Evolutionary conservation across 2,797 vertebrate genomes (phyloP).

Genomic region (Rhodeus uyekii): DNA sequence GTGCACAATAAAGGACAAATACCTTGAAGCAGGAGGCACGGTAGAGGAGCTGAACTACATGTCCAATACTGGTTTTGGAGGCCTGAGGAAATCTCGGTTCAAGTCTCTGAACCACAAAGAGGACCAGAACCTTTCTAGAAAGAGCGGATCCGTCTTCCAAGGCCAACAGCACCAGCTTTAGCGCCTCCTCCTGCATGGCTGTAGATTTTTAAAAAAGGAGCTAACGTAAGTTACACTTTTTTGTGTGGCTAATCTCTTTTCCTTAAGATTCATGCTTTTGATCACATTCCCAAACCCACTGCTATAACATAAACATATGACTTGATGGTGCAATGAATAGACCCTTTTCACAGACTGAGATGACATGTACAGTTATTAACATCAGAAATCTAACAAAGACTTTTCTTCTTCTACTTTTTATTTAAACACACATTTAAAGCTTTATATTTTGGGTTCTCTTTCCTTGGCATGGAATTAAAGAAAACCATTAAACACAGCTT

Average conservation of each 20-base stretch:
- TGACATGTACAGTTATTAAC: too few species aligned
- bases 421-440: background rate
- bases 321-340: background rate
- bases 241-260: background rate
- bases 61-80: conserved; percentile 98
- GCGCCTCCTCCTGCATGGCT: conserved; percentile 99
- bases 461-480: background rate
- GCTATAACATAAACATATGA: too few species aligned
- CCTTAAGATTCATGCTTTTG: background rate
- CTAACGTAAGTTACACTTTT: too few species aligned
- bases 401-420: background rate
- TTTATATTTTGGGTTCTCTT: background rate
- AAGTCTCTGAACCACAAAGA: conserved; percentile 98
- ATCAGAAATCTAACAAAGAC: too few species aligned
- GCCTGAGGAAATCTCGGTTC: conserved; percentile 98
- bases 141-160: conserved; percentile 97
- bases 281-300: background rate
- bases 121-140: conserved; percentile 96
- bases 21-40: conserved; percentile 99
- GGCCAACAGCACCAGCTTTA: conserved; percentile 95
- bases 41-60: conserved; percentile 98
- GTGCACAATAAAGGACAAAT: conserved; percentile 42
- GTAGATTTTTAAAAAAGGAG: conserved; percentile 15
- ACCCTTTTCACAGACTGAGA: background rate
- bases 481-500: too few species aligned